A percentile compares a stretch with the other conserved stretches of the same genome.
Conservation (phyloP, 2,797 vertebrate genomes). For the Ispidina picta region DNA sequence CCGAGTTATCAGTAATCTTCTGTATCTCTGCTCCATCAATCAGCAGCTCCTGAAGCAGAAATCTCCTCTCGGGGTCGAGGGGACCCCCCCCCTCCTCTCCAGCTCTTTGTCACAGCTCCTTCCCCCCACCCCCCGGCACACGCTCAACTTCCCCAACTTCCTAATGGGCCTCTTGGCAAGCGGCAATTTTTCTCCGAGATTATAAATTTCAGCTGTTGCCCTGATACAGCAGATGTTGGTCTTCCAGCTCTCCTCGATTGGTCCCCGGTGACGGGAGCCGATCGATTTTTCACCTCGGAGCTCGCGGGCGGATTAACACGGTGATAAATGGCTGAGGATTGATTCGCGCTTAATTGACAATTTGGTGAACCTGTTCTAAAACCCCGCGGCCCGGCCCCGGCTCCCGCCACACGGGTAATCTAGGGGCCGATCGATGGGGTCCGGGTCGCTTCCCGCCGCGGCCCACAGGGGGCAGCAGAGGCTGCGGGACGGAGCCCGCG, state of each 20-base stretch:
- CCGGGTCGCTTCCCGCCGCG: not conserved
- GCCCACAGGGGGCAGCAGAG: slow-evolving; percentile 81
- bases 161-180: slow-evolving; percentile 47
- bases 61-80: not conserved
- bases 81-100: not conserved
- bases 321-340: slow-evolving; percentile 92
- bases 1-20: not conserved
- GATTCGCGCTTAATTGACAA: slow-evolving; percentile 99
- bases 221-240: slow-evolving; percentile 65
- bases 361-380: slow-evolving; percentile 88
- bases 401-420: slow-evolving; percentile 78
- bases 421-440: slow-evolving; percentile 78
- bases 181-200: slow-evolving; percentile 49
- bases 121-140: not conserved
- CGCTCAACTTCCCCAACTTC: slow-evolving; percentile 53
- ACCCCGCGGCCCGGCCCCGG: slow-evolving; percentile 62
- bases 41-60: not conserved
- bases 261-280: slow-evolving; percentile 73
- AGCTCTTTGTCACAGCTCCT: slow-evolving; percentile 4
- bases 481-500: slow-evolving; percentile 23
- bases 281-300: slow-evolving; percentile 72
- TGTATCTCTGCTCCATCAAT: not conserved
- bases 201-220: slow-evolving; percentile 73
- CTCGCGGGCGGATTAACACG: slow-evolving; percentile 72
- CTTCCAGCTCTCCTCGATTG: slow-evolving; percentile 74